Evolutionary conservation across 2,888 invertebrate species (phyloP).

Genomic region (Patella caerulea): DNA sequence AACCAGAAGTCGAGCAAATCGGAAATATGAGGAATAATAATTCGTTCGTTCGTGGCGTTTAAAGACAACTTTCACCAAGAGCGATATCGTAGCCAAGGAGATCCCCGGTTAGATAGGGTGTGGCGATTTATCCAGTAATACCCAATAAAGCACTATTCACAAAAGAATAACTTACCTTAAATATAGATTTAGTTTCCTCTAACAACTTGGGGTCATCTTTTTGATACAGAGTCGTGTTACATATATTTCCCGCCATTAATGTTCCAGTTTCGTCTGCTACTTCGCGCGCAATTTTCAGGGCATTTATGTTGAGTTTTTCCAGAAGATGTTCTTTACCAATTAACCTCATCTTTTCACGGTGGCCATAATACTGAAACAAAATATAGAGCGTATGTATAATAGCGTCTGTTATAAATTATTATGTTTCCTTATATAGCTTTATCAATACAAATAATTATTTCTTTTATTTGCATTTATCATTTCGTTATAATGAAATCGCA

Average conservation of each 20-base stretch:
- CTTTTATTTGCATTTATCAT: too few relatives aligned
- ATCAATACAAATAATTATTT: too few relatives aligned
- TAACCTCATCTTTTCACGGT: constrained; percentile 62
- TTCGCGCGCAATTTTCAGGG: constrained; percentile 63
- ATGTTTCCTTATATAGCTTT: too few relatives aligned
- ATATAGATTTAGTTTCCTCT: constrained; percentile 39
- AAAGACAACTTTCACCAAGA: too few relatives aligned
- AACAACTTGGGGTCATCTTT: constrained; percentile 32
- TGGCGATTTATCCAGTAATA: not conserved
- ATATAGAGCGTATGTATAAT: too few relatives aligned
- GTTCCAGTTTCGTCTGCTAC: constrained; percentile 65
- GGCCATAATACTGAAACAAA: constrained; percentile 64
- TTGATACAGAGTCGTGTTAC: constrained; percentile 56
- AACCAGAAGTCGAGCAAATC: too few relatives aligned
- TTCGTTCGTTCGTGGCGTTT: too few relatives aligned
- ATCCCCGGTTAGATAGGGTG: too few relatives aligned
- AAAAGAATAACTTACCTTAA: constrained; percentile 38
- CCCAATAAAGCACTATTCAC: not conserved
- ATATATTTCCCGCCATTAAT: constrained; percentile 68
- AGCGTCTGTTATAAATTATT: too few relatives aligned
- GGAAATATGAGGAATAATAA: too few relatives aligned
- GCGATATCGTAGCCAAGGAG: too few relatives aligned
- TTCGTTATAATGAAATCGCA: too few relatives aligned
- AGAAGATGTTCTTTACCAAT: constrained; percentile 62
- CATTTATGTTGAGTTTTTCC: constrained; percentile 58